Conservation (phyloP, 64 coral and sea anemone genomes). For the Hydrozoanthus tunicans region DNA sequence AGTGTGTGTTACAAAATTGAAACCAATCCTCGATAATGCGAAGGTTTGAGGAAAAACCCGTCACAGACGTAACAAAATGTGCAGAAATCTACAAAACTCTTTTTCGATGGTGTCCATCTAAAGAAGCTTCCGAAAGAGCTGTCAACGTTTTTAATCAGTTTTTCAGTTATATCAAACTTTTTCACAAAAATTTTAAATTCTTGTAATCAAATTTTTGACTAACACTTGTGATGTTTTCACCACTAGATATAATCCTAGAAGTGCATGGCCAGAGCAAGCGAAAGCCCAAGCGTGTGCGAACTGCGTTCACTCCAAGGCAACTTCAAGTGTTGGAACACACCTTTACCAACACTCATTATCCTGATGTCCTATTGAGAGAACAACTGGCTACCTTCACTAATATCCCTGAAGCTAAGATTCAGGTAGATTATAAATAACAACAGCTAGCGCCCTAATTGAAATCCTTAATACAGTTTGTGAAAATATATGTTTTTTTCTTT, state of each 20-base stretch:
- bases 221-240: background rate
- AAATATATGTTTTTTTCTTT: no score
- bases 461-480: no score
- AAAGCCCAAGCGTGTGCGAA: slow-evolving; percentile 87
- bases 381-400: slow-evolving; percentile 82
- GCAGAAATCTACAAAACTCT: no score
- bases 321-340: slow-evolving; percentile 92
- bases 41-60: no score
- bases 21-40: no score
- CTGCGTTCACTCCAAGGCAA: slow-evolving; percentile 85
- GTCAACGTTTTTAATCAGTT: background rate
- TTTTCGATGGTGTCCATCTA: no score
- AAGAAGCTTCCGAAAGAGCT: background rate
- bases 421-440: slow-evolving; percentile 34
- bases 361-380: slow-evolving; percentile 88
- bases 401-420: slow-evolving; percentile 86
- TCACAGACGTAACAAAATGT: no score
- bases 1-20: no score
- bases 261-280: slow-evolving; percentile 71
- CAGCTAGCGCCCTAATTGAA: no score
- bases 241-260: slow-evolving; percentile 87
- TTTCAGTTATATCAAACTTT: background rate
- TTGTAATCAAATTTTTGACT: background rate
- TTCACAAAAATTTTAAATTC: background rate
- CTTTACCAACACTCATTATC: slow-evolving; percentile 86